Base-by-base conservation (phyloP, 2,113 vertebrate genomes). In the Neodon shergylaensis region DNA sequence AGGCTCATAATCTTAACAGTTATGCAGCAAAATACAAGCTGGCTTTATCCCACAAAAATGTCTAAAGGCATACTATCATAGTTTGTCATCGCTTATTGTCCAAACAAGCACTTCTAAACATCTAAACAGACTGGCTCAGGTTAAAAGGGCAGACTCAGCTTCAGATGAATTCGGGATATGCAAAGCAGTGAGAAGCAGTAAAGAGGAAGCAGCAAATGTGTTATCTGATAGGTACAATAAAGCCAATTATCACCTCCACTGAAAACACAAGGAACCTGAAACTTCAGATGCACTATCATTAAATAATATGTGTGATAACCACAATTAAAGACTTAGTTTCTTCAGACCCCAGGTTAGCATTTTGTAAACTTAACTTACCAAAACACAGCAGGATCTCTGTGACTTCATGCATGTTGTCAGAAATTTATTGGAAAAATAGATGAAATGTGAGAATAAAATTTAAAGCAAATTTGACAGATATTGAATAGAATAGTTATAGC, bases 301-400 rank as follows among this genome's bases (percentile, higher is more conserved):
- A 96, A 95, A 87, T 95, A 96, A 85, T 21, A 2, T 96, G 16
- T 95, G n/a, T 96, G 94, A 94, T 93, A 65, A 58, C 74, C 33
- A 49, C 86, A 94, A 94, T 47, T 90, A 61, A 85, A 94, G 22
- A 83, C 72, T 94, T 95, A 61, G 90, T 84, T 97, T 96, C 78
- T 96, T 87, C 61, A 97, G 85, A 81, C 68, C 54, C 44, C 9
- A 91, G 54, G 54, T 70, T 85, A 88, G 49, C 86, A 89, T 14
- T 95, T 92, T 88, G 28, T 77, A 94, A 86, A 44, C 88, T 97
- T 95, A 95, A 96, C 95, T 96, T 52, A 33, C 92, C 85, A 98
- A 91, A 95, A 28, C 7, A 81, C 94, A 82, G 0, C 52, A 22
- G 21, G 74, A 47, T 92, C 1, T 28, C 82, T 88, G 47, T 95